Percentiles rank a stretch among this genome's conserved stretches.
Evolutionary conservation across 2,888 invertebrate species (phyloP).

Genomic region (Labia minor): DNA sequence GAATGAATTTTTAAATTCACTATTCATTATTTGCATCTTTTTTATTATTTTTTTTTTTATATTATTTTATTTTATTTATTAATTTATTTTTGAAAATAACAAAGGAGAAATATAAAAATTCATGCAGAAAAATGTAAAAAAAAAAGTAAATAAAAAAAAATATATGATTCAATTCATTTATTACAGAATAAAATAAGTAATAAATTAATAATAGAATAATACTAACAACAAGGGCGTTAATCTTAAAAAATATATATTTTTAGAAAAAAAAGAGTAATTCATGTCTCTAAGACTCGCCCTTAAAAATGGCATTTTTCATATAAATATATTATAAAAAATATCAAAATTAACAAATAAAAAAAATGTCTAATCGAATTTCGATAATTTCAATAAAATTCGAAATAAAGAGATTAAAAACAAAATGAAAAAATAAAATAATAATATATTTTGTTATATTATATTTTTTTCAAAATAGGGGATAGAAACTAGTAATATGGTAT

Average conservation of each 20-base stretch:
- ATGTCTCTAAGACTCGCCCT: background rate
- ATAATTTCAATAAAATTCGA: background rate
- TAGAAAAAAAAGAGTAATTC: background rate
- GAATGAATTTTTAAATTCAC: too few relatives aligned
- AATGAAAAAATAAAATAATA: background rate
- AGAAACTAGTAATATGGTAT: background rate
- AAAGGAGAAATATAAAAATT: too few relatives aligned
- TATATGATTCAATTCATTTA: background rate
- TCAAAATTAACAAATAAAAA: background rate
- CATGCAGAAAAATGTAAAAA: too few relatives aligned
- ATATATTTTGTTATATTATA: background rate
- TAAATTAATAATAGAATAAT: slow-evolving; percentile 13
- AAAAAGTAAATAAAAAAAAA: too few relatives aligned
- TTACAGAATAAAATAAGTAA: slow-evolving; percentile 5
- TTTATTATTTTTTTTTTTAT: too few relatives aligned
- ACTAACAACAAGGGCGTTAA: slow-evolving; percentile 9
- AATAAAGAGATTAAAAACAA: background rate
- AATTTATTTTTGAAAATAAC: too few relatives aligned
- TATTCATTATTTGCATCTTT: too few relatives aligned
- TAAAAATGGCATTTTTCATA: background rate
- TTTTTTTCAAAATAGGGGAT: background rate
- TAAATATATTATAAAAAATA: background rate
- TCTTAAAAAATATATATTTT: background rate
- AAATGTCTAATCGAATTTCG: too few relatives aligned
- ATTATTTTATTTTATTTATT: too few relatives aligned